phyloP scores from a whole-genome alignment of 2,888 invertebrate genomes.

The Antitype chi region DNA sequence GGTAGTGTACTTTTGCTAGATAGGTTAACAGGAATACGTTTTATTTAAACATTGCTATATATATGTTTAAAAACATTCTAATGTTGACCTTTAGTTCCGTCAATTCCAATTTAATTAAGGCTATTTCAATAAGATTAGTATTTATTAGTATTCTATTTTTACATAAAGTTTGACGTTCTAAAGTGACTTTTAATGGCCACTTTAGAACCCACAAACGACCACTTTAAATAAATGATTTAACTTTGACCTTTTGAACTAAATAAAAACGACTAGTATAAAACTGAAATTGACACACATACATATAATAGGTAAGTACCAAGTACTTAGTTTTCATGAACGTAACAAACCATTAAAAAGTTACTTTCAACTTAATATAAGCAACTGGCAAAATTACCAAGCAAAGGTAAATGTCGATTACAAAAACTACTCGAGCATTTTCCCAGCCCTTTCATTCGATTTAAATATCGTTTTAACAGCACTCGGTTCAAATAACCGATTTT shows the following conservation, averaged over 20 bases:
- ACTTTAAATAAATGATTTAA: background rate
- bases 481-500: conserved; percentile 58
- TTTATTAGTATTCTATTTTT: background rate
- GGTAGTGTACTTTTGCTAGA: background rate
- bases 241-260: background rate
- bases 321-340: no score
- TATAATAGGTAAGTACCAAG: background rate
- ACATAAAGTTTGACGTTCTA: background rate
- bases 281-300: background rate
- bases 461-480: conserved; percentile 56
- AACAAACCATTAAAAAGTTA: background rate
- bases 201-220: no score
- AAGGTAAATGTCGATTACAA: conserved; percentile 28
- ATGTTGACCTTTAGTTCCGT: background rate
- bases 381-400: background rate
- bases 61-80: background rate
- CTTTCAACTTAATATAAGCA: background rate
- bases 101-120: background rate
- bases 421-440: background rate
- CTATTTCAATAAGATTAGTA: background rate
- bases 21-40: background rate
- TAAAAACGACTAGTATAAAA: background rate
- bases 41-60: background rate
- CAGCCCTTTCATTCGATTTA: conserved; percentile 53
- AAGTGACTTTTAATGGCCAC: background rate